Conservation (phyloP, 2,888 invertebrate species). For the Pasiphila rectangulata region DNA sequence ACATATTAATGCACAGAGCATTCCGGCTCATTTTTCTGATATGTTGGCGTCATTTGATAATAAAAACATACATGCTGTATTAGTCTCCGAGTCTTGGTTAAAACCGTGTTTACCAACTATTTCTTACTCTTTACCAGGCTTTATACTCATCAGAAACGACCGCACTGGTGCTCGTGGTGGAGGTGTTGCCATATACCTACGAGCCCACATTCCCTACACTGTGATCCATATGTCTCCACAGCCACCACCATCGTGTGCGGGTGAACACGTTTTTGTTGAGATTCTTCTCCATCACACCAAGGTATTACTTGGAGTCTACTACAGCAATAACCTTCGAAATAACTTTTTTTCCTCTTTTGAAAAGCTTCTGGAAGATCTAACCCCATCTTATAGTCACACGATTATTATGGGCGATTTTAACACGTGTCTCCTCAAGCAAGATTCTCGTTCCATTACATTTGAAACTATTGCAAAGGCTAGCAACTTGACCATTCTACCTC, state of each 20-base stretch:
- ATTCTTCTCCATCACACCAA: conserved; percentile 1
- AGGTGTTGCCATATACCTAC: neutral
- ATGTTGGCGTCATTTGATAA: too few relatives aligned
- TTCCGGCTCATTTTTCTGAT: too few relatives aligned
- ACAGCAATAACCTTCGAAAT: neutral
- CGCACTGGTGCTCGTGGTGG: conserved; percentile 1
- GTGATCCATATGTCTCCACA: neutral
- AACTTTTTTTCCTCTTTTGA: neutral
- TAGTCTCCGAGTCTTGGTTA: neutral
- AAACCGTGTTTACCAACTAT: conserved; percentile 1
- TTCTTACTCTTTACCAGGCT: conserved; percentile 4
- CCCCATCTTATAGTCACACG: conserved; percentile 3
- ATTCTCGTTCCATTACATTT: neutral
- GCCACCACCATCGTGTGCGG: neutral
- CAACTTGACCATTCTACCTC: neutral
- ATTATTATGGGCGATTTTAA: too few relatives aligned
- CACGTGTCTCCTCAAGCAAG: neutral
- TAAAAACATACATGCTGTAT: too few relatives aligned
- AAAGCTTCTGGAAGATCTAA: neutral
- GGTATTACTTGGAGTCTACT: conserved; percentile 4
- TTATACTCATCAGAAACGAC: too few relatives aligned
- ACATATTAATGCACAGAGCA: conserved; percentile 13
- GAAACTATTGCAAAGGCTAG: neutral
- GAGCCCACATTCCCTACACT: neutral
- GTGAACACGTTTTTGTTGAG: conserved; percentile 1